Evolutionary conservation across 2,888 invertebrate species (phyloP).

Genomic region (Calameuta idolon): DNA sequence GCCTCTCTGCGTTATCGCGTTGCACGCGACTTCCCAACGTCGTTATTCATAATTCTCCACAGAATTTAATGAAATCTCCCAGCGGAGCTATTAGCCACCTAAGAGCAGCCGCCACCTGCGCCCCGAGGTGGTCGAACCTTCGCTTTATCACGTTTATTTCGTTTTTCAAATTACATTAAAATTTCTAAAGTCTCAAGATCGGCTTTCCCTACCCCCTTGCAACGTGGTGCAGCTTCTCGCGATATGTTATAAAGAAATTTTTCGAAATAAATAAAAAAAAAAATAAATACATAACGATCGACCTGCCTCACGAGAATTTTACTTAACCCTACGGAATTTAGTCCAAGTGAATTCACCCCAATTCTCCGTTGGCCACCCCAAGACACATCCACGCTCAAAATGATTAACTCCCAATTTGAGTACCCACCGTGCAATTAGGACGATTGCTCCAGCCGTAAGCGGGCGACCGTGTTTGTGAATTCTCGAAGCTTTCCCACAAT

Average conservation of each 20-base stretch:
- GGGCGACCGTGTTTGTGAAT: background rate
- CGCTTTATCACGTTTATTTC: background rate
- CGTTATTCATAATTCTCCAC: conserved; percentile 42
- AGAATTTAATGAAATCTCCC: conserved; percentile 18
- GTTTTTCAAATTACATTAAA: background rate
- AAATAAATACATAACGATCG: background rate
- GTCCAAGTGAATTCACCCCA: background rate
- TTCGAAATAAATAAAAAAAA: background rate
- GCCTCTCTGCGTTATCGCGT: conserved; percentile 40
- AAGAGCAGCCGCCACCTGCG: background rate
- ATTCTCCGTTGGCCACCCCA: background rate
- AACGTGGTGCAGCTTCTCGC: background rate
- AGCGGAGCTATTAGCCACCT: background rate
- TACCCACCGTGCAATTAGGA: conserved; percentile 42
- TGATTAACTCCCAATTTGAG: conserved; percentile 49
- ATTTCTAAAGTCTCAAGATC: conserved; percentile 19
- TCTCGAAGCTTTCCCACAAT: conserved; percentile 31
- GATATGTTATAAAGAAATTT: background rate
- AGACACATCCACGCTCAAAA: conserved; percentile 39
- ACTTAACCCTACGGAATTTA: background rate
- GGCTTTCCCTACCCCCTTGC: conserved; percentile 9
- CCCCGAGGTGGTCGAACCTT: background rate
- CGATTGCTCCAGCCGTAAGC: conserved; percentile 38
- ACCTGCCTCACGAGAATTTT: background rate
- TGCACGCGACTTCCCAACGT: conserved; percentile 33